A percentile compares a stretch with the other conserved stretches of the same genome.
These are phyloP conservation scores for Meleagris gallopavo DNA, from an alignment of 2,113 vertebrate species.

Conservation along the genomic window DNA sequence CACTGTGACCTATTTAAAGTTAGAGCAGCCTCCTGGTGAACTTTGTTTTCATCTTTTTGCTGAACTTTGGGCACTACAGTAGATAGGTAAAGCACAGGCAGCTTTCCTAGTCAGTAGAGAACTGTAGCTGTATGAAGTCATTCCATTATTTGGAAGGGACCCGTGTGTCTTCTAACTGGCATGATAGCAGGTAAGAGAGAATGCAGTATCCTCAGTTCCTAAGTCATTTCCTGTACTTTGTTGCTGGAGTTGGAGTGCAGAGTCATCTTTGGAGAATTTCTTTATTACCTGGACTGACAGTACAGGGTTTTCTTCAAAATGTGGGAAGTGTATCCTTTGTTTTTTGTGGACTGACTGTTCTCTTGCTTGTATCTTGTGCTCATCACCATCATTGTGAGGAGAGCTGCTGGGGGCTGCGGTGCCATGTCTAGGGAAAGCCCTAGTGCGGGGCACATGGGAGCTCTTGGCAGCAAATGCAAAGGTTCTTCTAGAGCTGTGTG, in stretches of 20 bases:
- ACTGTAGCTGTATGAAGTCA: not conserved
- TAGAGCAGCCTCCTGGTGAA: constrained; percentile 18
- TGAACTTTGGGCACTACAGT: not conserved
- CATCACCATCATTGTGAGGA: not conserved
- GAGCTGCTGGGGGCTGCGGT: not conserved
- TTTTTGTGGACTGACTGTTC: not conserved
- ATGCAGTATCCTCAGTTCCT: not conserved
- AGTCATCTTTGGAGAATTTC: not conserved
- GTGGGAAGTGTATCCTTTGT: fast-evolving
- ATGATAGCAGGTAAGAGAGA: not conserved
- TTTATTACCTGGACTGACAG: not conserved
- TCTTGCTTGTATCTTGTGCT: not conserved
- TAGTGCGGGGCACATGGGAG: fast-evolving
- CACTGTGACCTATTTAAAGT: constrained; percentile 28
- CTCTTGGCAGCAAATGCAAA: not conserved
- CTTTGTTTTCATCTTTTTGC: not conserved
- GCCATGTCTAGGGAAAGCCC: not conserved
- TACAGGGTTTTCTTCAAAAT: not conserved
- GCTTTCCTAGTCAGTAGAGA: not conserved
- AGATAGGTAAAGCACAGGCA: not conserved
- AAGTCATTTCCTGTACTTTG: not conserved
- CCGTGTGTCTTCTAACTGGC: not conserved
- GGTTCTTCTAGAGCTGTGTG: not conserved
- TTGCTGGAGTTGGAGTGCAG: not conserved
- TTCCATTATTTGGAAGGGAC: not conserved